Percentiles rank a stretch among this genome's conserved stretches.
Evolutionary conservation across 2,113 vertebrate species (phyloP).

Genomic region (Pampusana beccarii): DNA sequence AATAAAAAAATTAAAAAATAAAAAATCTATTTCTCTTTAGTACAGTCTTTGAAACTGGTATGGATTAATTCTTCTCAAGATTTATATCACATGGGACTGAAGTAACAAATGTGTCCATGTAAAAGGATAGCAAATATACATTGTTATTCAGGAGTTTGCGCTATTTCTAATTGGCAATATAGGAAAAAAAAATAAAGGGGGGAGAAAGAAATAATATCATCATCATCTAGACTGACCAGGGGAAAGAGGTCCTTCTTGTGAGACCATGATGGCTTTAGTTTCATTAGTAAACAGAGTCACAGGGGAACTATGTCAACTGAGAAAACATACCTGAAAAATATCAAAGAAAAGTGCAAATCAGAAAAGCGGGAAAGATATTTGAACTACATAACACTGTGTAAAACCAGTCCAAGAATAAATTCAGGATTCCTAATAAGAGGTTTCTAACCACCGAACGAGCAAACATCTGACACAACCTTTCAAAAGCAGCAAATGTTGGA

Average conservation of each 20-base stretch:
- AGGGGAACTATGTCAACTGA: background rate
- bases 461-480: background rate
- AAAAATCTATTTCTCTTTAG: background rate
- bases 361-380: background rate
- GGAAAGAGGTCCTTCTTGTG: background rate
- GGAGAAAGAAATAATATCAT: accelerated
- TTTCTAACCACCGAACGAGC: background rate
- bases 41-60: background rate
- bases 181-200: accelerated
- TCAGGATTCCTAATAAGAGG: background rate
- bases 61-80: background rate
- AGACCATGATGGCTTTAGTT: background rate
- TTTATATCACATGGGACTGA: background rate
- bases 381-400: background rate
- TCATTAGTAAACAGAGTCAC: background rate
- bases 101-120: background rate
- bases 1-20: background rate
- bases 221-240: background rate
- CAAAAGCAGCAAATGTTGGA: background rate
- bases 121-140: accelerated
- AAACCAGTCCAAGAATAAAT: background rate
- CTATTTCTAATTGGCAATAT: background rate
- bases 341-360: background rate
- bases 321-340: background rate
- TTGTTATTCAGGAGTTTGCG: background rate